Evolutionary conservation across 2,113 vertebrate genomes (phyloP).

Genomic region (Heterotilapia buettikoferi): DNA sequence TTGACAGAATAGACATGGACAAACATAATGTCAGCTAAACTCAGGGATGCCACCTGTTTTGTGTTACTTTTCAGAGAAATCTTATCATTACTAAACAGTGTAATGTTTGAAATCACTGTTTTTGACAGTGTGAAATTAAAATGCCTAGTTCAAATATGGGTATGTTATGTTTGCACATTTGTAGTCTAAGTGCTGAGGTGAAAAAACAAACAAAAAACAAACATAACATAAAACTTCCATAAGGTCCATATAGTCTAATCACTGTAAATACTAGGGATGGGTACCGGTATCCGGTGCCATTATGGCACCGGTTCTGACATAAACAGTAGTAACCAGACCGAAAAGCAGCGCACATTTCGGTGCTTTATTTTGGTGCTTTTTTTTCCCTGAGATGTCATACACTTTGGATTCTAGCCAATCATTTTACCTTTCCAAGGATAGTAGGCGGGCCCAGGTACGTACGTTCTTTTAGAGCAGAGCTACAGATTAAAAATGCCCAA

Average conservation of each 20-base stretch:
- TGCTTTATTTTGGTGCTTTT: too few relatives aligned
- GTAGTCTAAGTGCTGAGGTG: background rate
- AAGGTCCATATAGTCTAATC: background rate
- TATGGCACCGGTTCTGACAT: too few relatives aligned
- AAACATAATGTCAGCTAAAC: background rate
- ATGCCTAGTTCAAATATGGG: background rate
- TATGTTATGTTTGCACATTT: background rate
- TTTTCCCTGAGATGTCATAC: too few relatives aligned
- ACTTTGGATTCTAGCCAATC: too few relatives aligned
- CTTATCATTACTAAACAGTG: background rate
- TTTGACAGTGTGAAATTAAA: background rate
- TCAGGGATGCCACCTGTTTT: background rate
- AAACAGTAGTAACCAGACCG: too few relatives aligned
- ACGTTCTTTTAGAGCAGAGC: too few relatives aligned
- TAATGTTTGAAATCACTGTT: background rate
- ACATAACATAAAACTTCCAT: background rate
- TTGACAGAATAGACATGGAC: background rate
- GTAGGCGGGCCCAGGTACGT: too few relatives aligned
- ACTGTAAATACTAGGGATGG: background rate
- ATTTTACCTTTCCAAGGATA: too few relatives aligned
- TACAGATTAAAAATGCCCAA: too few relatives aligned
- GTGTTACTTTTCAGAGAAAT: background rate
- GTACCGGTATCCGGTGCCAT: too few relatives aligned
- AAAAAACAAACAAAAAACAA: background rate
- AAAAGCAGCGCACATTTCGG: too few relatives aligned